Conservation (phyloP, 2,888 invertebrate species). For the Mythimna ferrago region DNA sequence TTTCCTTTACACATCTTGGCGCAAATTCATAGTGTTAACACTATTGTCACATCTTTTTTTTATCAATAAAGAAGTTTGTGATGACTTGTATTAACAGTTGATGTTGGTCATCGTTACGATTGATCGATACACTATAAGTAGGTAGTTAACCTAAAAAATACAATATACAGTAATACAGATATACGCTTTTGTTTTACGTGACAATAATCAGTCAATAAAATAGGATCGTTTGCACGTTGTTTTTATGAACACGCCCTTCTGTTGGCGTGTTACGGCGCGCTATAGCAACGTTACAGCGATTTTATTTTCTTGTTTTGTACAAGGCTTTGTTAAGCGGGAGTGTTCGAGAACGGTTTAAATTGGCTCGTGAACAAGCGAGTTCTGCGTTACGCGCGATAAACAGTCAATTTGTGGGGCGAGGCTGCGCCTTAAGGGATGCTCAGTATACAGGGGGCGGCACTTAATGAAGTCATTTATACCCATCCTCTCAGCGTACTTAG, state of each 20-base stretch:
- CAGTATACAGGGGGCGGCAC: constrained; percentile 76
- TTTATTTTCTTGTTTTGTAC: constrained; percentile 83
- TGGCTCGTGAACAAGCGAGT: constrained; percentile 78
- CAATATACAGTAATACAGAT: constrained; percentile 1
- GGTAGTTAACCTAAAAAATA: neutral
- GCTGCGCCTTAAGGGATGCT: constrained; percentile 72
- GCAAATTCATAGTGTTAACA: constrained; percentile 22
- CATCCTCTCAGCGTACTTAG: constrained; percentile 67
- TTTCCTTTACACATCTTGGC: constrained; percentile 77
- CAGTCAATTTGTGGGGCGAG: constrained; percentile 80
- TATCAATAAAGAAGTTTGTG: too few relatives aligned
- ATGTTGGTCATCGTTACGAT: neutral
- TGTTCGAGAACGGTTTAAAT: constrained; percentile 79
- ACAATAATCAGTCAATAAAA: constrained; percentile 60
- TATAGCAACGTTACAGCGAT: constrained; percentile 66
- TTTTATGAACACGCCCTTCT: constrained; percentile 71
- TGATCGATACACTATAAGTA: neutral
- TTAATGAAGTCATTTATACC: constrained; percentile 83
- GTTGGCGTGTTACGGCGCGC: constrained; percentile 67
- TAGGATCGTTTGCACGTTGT: constrained; percentile 56
- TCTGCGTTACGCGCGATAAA: constrained; percentile 81
- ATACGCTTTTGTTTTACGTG: constrained; percentile 34
- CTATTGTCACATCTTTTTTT: constrained; percentile 16
- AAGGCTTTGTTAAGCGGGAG: constrained; percentile 75
- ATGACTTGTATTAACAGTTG: too few relatives aligned